Evolutionary conservation across 2,797 vertebrate genomes (phyloP), one percentile per base, ranked within the genome.

Genomic region (Pseudomugil tenellus): DNA sequence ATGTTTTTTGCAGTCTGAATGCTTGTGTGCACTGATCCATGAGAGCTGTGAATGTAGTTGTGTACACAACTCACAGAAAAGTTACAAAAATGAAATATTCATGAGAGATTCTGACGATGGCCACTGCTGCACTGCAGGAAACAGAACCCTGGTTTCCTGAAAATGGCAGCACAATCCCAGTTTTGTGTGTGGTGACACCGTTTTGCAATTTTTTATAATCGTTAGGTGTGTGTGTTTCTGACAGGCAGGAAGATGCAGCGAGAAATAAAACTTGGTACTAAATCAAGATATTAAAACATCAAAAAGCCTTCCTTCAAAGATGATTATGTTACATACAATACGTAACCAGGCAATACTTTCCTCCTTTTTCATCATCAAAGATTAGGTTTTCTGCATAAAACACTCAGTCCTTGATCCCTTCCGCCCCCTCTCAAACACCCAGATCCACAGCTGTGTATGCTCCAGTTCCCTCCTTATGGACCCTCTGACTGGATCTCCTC

Each of bases 361-460:
- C 23, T 58, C 39, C 64, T 59, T 75, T 84, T 83, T 73, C 83
- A 85, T 88, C 81, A 85, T 84, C 67, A 78, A 84, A 76, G 67
- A 84, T 83, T 69, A 80, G 48, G 6, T 77, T 81, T 78, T 77
- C 60, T 62, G 65, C 81, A 75, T 69, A 70, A 77, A 78, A 62
- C 31, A 43, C 25, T 34, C 51, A 16, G 5, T 7, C 12, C 9
- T 17, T 3, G 28, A 28, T 7, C 11, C 32, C 32, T 29, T 31
- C 34, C 2, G 23, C n/a, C 56, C 6, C n/a, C 34, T 19, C 26
- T 32, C 48, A 26, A 29, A 52, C 39, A 72, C 55, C 28, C 58
- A 55, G 29, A 76, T 39, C 31, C 39, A 57, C 35, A 37, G 35
- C 35, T 3, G 35, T 35, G 58, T 41, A 11, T 37, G 11, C 6